Conservation (phyloP, 2,113 vertebrate species). For the Eulemur rufifrons region DNA sequence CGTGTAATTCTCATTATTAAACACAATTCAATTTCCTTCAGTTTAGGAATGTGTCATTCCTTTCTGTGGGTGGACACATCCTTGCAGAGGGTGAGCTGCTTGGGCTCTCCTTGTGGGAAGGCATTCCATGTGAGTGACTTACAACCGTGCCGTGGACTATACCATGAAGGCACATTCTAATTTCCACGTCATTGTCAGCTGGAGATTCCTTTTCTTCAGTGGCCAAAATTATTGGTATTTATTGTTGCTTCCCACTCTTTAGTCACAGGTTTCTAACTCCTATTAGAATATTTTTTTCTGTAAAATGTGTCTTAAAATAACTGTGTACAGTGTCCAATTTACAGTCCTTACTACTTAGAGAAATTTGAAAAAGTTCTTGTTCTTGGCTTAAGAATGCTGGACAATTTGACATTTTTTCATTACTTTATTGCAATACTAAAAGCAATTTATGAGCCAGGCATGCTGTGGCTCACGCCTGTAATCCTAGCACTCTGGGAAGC, state of each 20-base stretch:
- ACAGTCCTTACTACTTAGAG: background rate
- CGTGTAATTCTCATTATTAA: background rate
- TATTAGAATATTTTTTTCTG: background rate
- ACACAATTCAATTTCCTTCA: background rate
- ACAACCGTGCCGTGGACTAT: accelerated
- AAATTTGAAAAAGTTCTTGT: constrained; percentile 49
- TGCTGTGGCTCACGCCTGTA: no score
- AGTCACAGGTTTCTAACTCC: background rate
- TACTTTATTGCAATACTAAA: background rate
- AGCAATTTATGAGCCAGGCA: background rate
- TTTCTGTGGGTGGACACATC: background rate
- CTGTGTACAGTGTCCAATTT: background rate
- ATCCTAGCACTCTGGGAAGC: no score
- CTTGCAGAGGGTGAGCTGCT: background rate
- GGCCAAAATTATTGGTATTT: background rate
- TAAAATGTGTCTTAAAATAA: constrained; percentile 24
- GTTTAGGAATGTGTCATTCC: background rate
- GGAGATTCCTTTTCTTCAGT: background rate
- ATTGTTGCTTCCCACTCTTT: background rate
- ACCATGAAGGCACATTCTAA: background rate
- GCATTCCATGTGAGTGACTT: background rate
- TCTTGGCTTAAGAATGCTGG: constrained; percentile 10
- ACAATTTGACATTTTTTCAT: background rate
- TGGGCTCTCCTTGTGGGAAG: background rate
- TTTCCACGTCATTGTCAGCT: background rate